These are phyloP conservation scores for Apis mellifera DNA, from an alignment of 1,140 invertebrate species.

Conservation along the genomic window DNA sequence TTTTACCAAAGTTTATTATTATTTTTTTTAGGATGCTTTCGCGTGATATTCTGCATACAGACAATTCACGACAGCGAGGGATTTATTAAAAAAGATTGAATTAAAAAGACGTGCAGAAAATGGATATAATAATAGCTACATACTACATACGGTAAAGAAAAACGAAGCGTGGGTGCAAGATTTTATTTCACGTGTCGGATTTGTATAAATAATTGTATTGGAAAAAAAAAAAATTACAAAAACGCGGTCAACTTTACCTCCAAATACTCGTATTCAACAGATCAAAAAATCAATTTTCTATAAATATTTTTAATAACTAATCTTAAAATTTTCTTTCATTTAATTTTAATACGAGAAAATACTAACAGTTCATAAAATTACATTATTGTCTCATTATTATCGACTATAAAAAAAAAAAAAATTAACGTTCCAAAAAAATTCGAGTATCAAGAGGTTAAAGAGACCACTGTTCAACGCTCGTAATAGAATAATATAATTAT, in stretches of 20 bases:
- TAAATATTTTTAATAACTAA: too few species aligned
- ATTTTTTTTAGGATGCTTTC: conserved; percentile 1
- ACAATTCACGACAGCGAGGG: conserved; percentile 15
- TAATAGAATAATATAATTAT: conserved; percentile 2
- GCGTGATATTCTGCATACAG: background rate
- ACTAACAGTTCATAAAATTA: too few species aligned
- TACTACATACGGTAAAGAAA: background rate
- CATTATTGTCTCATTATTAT: too few species aligned
- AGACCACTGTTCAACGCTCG: background rate
- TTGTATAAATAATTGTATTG: background rate
- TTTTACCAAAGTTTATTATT: conserved; percentile 4
- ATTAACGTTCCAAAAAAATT: too few species aligned
- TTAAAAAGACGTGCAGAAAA: conserved; percentile 24
- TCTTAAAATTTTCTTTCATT: too few species aligned
- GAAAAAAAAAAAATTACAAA: background rate
- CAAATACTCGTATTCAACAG: too few species aligned
- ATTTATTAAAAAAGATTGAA: conserved; percentile 4
- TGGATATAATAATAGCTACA: conserved; percentile 10
- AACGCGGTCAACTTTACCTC: background rate
- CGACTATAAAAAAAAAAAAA: too few species aligned
- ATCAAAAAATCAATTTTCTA: too few species aligned
- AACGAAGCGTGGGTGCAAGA: conserved; percentile 38
- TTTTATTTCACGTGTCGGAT: background rate
- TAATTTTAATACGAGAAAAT: too few species aligned
- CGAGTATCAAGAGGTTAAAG: too few species aligned